Base-by-base conservation (phyloP, 2,888 invertebrate species). In the Calephelis perditalis region DNA sequence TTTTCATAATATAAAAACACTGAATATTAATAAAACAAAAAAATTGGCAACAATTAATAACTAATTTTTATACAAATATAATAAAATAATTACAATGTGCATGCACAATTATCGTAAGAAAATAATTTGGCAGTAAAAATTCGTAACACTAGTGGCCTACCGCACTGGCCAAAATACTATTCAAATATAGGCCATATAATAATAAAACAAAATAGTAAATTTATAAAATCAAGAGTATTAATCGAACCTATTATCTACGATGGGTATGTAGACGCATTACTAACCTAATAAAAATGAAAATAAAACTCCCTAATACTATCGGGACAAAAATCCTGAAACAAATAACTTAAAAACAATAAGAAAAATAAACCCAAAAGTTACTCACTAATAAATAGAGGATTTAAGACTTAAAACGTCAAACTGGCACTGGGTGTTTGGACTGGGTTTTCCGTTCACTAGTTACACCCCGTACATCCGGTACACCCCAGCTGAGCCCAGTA, bases 81-180 rank as follows among this genome's bases (percentile, higher is more conserved):
- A 86, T 87, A 86, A 87, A 89, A 89, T 89, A 88, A 89, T 88
- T 86, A 86, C 85, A 82, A 86, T 86, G 87, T 88, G 87, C 86
- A 89, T 86, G 86, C 89, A 87, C 89, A 88, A 88, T 87, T 86
- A 87, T 85, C 78, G 86, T 89, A 89, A 84, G 87, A 89, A 90
- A 89, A 89, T 87, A 90, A 90, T 88, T 90, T 90, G 90, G 90
- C 90, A 90, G 90, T 90, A 90, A 90, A 87, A 89, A 81, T 89
- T 89, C 89, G 86, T 90, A 89, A 84, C 74, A 82, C 86, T 89
- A 89, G 86, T 87, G 88, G 88, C 89, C 88, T 81, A 83, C 84
- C 84, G 84, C 80, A 84, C 82, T 82, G 88, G 87, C 89, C 84
- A 87, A 75, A 88, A 88, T 86, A 88, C 86, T 90, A 88, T 81